Evolutionary conservation across 1,140 invertebrate species (phyloP), one percentile per base, ranked within the genome.

Genomic region (Neodiprion pinetum): DNA sequence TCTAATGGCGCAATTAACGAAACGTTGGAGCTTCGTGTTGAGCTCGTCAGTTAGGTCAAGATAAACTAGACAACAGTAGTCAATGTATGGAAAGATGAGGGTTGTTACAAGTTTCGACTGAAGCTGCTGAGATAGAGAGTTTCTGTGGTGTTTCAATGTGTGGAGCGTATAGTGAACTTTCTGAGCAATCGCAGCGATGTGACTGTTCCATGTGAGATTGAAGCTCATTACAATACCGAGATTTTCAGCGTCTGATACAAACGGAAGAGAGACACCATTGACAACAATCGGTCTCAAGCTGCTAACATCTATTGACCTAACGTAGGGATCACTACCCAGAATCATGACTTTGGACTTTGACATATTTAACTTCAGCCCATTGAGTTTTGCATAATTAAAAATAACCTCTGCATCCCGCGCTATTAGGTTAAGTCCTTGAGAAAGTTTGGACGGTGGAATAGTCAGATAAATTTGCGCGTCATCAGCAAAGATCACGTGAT

Each of bases 81-180:
- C 72, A 21, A 73, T 12, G 5, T 28, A 47, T 8, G 72, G 61
- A 14, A 73, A 65, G 11, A 73, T 67, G 9, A 67, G 65, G 28
- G 66, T 67, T 7, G 65, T n/a, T 23, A 53, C 71, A 14, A 72
- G 48, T 50, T 72, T 53, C 0, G 61, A 53, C 3, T 23, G 48
- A 8, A 73, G 72, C 9, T 28, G 5, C 10, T 12, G 23, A 7
- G 72, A 73, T 4, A 73, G 14, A 10, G 66, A 68, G 21, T 75
- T 71, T 48, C 48, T 71, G 21, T 66, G 69, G 49, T 66, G 47
- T 40, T 71, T 75, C 4, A 75, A 70, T 47, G 48, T 75, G 28
- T 71, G 74, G 23, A 75, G 61, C 3, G 47, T 8, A n/a, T 47
- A 70, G 53, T 75, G 68, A 2, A 75, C 69, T 67, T 75, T 75